Percentiles rank a stretch among this genome's conserved stretches.
These are phyloP conservation scores for Tenthredo mesomela DNA, from an alignment of 2,888 invertebrate genomes.

Conservation along the genomic window DNA sequence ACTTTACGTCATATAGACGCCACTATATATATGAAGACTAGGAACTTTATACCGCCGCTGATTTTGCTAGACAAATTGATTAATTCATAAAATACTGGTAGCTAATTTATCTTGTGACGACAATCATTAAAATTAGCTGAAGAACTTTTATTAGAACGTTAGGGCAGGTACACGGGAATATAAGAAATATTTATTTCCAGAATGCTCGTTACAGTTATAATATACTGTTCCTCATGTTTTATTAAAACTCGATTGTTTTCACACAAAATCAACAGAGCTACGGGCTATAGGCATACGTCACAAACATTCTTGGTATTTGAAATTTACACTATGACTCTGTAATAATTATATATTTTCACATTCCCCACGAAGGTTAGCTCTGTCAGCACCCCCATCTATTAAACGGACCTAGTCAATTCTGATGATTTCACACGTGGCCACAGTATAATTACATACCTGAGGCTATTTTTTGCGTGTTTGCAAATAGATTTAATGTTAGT, in stretches of 20 bases:
- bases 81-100: neutral
- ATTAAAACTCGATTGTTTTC: slow-evolving; percentile 19
- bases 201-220: neutral
- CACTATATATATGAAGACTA: neutral
- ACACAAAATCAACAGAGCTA: slow-evolving; percentile 19
- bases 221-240: slow-evolving; percentile 17
- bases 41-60: neutral
- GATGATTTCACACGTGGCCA: neutral
- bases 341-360: slow-evolving; percentile 17
- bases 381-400: neutral
- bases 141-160: neutral
- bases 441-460: neutral
- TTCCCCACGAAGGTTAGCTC: neutral
- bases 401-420: neutral
- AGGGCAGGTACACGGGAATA: neutral
- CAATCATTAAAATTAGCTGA: neutral
- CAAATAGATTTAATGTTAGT: neutral
- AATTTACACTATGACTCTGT: slow-evolving; percentile 21
- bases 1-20: neutral
- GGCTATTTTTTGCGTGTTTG: neutral
- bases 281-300: slow-evolving; percentile 12
- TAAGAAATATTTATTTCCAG: neutral
- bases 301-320: neutral
- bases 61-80: neutral
- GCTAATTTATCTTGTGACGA: neutral